phyloP scores from a whole-genome alignment of 2,888 invertebrate genomes.

The Tillus elongatus region DNA sequence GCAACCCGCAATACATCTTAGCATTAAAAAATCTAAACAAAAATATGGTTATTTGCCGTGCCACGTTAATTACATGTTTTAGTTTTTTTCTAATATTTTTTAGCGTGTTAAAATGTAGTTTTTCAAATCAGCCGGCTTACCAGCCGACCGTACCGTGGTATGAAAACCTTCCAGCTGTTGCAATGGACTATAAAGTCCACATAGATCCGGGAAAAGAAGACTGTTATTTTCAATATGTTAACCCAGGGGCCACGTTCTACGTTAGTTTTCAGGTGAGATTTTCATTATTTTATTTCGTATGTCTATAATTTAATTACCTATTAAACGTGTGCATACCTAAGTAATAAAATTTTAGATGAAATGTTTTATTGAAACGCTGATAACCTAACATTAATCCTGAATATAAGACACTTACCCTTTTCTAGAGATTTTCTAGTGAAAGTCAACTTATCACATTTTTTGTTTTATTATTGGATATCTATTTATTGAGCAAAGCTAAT shows the following conservation, averaged over 20 bases:
- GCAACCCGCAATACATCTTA: no score
- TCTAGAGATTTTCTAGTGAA: no score
- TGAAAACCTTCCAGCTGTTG: slow-evolving; percentile 80
- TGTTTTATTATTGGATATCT: no score
- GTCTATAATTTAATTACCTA: no score
- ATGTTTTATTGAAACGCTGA: no score
- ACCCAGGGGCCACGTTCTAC: slow-evolving; percentile 84
- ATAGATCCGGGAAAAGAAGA: slow-evolving; percentile 92
- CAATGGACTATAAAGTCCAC: slow-evolving; percentile 93
- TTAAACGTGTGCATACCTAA: no score
- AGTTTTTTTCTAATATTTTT: slow-evolving; percentile 20
- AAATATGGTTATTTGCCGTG: slow-evolving; percentile 24
- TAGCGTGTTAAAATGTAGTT: slow-evolving; percentile 15
- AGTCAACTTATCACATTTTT: no score
- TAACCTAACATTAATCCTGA: no score
- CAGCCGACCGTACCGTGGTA: slow-evolving; percentile 69
- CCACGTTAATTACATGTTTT: slow-evolving; percentile 26
- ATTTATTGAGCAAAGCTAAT: no score
- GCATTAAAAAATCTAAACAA: no score
- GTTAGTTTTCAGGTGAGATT: slow-evolving; percentile 79
- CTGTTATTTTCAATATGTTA: slow-evolving; percentile 91
- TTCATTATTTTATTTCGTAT: slow-evolving; percentile 5
- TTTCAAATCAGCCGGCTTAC: slow-evolving; percentile 14
- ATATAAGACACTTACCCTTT: no score
- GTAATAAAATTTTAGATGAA: no score